Base-by-base conservation (phyloP, 2,888 invertebrate genomes). In the Lasioglossum oenotherae region DNA sequence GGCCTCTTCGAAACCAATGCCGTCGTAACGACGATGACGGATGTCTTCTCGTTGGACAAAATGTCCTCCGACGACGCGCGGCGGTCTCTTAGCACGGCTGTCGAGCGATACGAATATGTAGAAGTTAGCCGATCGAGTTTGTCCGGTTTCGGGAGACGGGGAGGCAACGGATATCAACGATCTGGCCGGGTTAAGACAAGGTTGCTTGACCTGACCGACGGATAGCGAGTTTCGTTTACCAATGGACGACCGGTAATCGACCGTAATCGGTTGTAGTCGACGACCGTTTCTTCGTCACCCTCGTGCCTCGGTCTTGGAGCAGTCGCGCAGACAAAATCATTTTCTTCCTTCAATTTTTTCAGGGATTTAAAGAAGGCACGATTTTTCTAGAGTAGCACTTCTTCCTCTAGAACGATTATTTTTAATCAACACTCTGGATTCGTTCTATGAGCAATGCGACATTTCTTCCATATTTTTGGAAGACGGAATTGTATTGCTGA, bases 81-180 rank as follows among this genome's bases (percentile, higher is more conserved):
- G 23, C 23, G 6, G 27, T 12, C 12, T 27, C 10, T 12, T 60
- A 0, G 60, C 4, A 12, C 60, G 27, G 27, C 12, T 60, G 14
- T 60, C 60, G 27, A 14, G n/a, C 60, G 4, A 14, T 60, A 60
- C 60, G 27, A 60, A 60, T 60, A 60, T n/a, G 27, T 60, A 60
- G 14, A 60, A 60, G 60, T 60, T 27, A 14, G 27, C 27, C 27
- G 60, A 60, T 60, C 35, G 14, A 41, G 46, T 64, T 41, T 19
- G 53, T 46, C 31, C 69, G 67, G 35, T n/a, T 73, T 64, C 44
- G 16, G 60, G 27, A 31, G 67, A 67, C n/a, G 77, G 67, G 74
- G 46, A 78, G n/a, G 31, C 38, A 60, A 76, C 80, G 85, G 88
- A 85, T 88, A 82, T 78, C 82, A 81, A 27, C 77, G 74, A 84